Percentiles rank a stretch among this genome's conserved stretches.
Evolutionary conservation across 2,888 invertebrate species (phyloP).

Genomic region (Megalurothrips usitatus): DNA sequence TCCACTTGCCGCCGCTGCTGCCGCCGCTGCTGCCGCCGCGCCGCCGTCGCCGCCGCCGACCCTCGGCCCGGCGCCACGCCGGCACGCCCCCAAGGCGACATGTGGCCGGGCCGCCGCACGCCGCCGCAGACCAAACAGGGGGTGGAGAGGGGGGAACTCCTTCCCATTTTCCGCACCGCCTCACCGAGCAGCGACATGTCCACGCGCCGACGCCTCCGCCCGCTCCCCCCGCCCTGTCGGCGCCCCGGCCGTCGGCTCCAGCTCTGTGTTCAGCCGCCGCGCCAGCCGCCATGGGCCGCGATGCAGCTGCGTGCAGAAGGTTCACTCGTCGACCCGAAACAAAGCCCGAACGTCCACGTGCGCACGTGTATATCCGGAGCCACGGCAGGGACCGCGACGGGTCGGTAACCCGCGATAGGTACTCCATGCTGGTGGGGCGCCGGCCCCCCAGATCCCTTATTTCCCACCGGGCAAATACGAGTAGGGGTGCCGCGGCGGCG

Average conservation of each 20-base stretch:
- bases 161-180: constrained; percentile 11
- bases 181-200: constrained; percentile 1
- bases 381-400: too few species aligned
- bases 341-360: too few species aligned
- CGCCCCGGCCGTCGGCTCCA: neutral
- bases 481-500: too few species aligned
- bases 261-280: neutral
- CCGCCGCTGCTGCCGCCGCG: neutral
- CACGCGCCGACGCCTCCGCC: neutral
- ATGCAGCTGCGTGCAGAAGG: too few species aligned
- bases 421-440: too few species aligned
- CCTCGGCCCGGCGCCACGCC: neutral
- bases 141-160: neutral
- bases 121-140: neutral
- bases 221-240: neutral
- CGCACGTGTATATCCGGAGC: too few species aligned
- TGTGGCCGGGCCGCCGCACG: neutral
- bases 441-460: too few species aligned
- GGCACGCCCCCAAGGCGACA: constrained; percentile 14
- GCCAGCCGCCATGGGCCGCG: too few species aligned
- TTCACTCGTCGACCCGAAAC: too few species aligned
- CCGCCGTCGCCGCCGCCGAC: neutral
- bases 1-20: neutral
- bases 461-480: too few species aligned
- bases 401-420: too few species aligned